Percentiles rank a stretch among this genome's conserved stretches.
Conservation (phyloP, 2,888 invertebrate genomes). For the Eledone cirrhosa region DNA sequence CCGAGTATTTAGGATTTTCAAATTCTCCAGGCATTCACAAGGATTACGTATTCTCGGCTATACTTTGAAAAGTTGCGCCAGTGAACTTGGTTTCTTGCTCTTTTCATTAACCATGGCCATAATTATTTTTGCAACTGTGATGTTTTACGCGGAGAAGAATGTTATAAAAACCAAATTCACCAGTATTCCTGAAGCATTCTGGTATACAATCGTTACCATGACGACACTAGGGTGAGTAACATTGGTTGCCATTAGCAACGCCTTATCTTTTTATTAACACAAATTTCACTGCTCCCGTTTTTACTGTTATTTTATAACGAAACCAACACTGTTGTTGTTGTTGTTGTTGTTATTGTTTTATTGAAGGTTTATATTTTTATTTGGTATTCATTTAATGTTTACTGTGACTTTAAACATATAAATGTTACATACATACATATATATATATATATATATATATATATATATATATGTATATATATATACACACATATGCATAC, state of each 20-base stretch:
- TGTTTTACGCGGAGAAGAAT: constrained; percentile 99
- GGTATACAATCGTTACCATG: constrained; percentile 99
- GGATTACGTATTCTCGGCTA: constrained; percentile 98
- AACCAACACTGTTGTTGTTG: not conserved
- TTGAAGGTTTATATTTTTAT: too few species aligned
- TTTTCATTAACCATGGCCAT: constrained; percentile 99
- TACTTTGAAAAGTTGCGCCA: constrained; percentile 98
- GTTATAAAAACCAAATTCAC: constrained; percentile 96
- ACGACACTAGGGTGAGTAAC: constrained; percentile 94
- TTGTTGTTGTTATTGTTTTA: not conserved
- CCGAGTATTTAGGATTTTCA: constrained; percentile 99
- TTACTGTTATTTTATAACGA: too few species aligned
- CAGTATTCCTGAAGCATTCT: constrained; percentile 99
- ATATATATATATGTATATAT: too few species aligned
- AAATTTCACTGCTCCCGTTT: too few species aligned
- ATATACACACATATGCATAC: too few species aligned
- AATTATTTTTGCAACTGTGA: constrained; percentile 99
- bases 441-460: too few species aligned
- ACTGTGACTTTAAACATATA: too few species aligned
- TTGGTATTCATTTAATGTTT: too few species aligned
- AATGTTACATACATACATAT: too few species aligned
- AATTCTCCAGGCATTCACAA: constrained; percentile 99
- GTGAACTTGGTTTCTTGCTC: constrained; percentile 98
- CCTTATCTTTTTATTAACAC: too few species aligned
- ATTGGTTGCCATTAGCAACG: not conserved